Conservation (phyloP, 92 coral and sea anemone genomes). For the Epizoanthus rinbou region DNA sequence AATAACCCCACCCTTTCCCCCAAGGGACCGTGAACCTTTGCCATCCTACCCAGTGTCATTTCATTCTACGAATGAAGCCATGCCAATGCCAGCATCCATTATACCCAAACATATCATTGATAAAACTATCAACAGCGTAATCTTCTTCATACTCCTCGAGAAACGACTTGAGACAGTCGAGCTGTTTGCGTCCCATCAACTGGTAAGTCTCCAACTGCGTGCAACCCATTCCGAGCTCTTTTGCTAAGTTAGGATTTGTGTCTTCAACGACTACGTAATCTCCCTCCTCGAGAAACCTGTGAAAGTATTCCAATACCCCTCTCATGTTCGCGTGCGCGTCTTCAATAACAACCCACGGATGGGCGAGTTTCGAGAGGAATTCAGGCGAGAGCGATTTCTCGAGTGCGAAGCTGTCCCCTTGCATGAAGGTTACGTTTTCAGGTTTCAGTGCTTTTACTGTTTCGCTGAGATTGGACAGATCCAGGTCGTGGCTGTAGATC, state of each 20-base stretch:
- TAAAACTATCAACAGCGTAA: slow-evolving; percentile 52
- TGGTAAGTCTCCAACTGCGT: not conserved
- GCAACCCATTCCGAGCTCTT: slow-evolving; percentile 10
- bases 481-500: slow-evolving; percentile 35
- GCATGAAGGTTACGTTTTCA: slow-evolving; percentile 42
- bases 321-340: slow-evolving; percentile 49
- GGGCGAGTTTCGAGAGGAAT: slow-evolving; percentile 42
- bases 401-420: slow-evolving; percentile 46
- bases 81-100: slow-evolving; percentile 49
- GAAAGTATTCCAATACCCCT: slow-evolving; percentile 45
- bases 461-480: slow-evolving; percentile 37
- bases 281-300: slow-evolving; percentile 31
- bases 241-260: slow-evolving; percentile 31
- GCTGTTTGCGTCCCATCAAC: slow-evolving; percentile 26
- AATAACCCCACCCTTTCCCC: too few species aligned
- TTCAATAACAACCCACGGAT: slow-evolving; percentile 53
- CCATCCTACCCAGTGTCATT: slow-evolving; percentile 2
- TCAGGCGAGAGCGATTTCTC: slow-evolving; percentile 42
- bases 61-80: slow-evolving; percentile 46
- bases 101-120: slow-evolving; percentile 45
- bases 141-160: slow-evolving; percentile 42
- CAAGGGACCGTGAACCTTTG: too few species aligned
- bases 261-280: slow-evolving; percentile 51
- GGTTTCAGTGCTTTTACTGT: slow-evolving; percentile 42
- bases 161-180: slow-evolving; percentile 25